Conservation (phyloP, 2,797 vertebrate genomes). For the Eidolon dupreanum region DNA sequence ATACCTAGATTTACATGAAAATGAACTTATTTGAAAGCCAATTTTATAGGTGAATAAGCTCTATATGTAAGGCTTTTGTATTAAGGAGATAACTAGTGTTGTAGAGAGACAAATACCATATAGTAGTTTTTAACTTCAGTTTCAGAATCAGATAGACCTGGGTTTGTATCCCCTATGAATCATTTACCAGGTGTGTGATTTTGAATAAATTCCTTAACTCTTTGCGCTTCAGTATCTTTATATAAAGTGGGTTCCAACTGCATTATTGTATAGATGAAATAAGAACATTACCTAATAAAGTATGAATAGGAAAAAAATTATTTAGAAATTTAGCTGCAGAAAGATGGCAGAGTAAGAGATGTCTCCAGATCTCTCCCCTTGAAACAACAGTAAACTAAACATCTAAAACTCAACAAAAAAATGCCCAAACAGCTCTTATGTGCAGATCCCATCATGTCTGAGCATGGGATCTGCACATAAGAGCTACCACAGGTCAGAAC, state of each 20-base stretch:
- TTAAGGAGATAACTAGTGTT: background rate
- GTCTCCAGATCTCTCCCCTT: no score
- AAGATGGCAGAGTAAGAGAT: no score
- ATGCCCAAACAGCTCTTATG: no score
- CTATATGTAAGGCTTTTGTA: background rate
- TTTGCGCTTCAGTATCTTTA: background rate
- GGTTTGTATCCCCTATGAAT: background rate
- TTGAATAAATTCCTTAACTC: background rate
- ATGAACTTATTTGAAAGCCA: background rate
- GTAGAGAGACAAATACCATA: background rate
- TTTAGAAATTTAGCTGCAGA: background rate
- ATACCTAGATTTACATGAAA: conserved; percentile 25
- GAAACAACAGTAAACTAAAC: no score
- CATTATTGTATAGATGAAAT: conserved; percentile 20
- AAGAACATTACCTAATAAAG: conserved; percentile 11
- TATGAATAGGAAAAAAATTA: background rate
- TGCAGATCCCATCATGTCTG: no score
- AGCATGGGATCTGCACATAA: no score
- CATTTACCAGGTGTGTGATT: background rate
- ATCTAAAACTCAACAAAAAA: no score
- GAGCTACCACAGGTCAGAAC: no score
- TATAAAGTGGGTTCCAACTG: background rate
- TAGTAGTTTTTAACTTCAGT: background rate
- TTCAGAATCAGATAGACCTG: background rate
- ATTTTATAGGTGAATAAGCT: background rate